Evolutionary conservation across 1,140 invertebrate species (phyloP), one percentile per base, ranked within the genome.

Genomic region (Dreissena polymorpha): DNA sequence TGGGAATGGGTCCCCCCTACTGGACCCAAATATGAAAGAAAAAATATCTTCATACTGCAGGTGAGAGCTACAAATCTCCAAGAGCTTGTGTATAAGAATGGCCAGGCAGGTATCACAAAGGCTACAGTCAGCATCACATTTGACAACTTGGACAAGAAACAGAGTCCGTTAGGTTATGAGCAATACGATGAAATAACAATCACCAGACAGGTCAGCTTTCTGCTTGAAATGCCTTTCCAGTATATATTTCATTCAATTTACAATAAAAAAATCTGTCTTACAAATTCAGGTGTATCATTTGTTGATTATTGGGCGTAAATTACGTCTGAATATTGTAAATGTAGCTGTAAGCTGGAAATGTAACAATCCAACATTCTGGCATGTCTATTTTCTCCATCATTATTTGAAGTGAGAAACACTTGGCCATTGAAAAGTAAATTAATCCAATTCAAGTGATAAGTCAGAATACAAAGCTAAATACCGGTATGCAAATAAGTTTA

Each of bases 1-100:
- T n/a, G n/a, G n/a, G n/a, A n/a, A n/a, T n/a, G n/a, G n/a, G n/a
- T n/a, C n/a, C n/a, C n/a, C n/a, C n/a, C n/a, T n/a, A 39, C 2
- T 39, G 2, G 39, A 39, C 8, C 39, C 39, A 39, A 39, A 5
- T 39, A 39, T 5, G 39, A 39, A 39, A 8, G 39, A 39, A 5
- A 8, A 5, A 39, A 39, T 39, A 39, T 39, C 39, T 39, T 5
- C 8, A 39, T 8, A 39, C 39, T 85, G 25, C 65, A 98, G 97
- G 97, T 99, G 16, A 94, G 98, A 88, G 98, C 97, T 27, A 95
- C 94, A 18, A 97, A 96, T 89, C 92, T 99, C 5, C 97, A 98
- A 93, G 99, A 99, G 89, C 93, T 99, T 68, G 98, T 99, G 27
- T 99, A 98, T 93, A 99, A 99, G 93, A 97, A 96, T 94, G 99